Base-by-base conservation (phyloP, 2,113 vertebrate genomes). In the Sterrhoptilus dennistouni region DNA sequence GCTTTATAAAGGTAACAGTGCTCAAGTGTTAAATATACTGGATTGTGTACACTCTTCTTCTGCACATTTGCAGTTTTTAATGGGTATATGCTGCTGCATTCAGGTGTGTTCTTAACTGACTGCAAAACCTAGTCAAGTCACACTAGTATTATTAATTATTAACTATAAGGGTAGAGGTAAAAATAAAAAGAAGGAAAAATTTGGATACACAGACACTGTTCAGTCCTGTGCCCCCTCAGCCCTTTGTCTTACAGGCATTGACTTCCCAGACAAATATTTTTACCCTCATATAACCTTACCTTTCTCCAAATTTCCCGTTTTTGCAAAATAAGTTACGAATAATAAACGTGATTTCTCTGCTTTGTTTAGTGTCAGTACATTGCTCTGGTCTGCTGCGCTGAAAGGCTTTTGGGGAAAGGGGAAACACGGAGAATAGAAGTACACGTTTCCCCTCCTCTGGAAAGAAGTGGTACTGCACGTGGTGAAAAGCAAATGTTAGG, bases 371-470 rank as follows among this genome's bases (percentile, higher is more conserved):
- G 14, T 38, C 33, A 14, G 17, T 49, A 29, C 31, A 8, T 36
- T 68, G 52, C 40, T 77, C 74, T 36, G 27, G 23, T 38, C 44
- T 13, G 18, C 40, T 38, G 28, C 5, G 6, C 49, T 64, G 71
- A 53, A 65, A 76, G 35, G 12, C 6, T 1, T n/a, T 20, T 5
- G 5, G 12, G 18, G 7, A 50, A 75, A n/a, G 17, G 13, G 7
- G 12, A 31, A 45, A 11, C 0, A n/a, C 1, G 24, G 29, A 12
- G 29, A 11, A 33, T 4, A 81, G 33, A 68, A 0, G 24, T 57
- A n/a, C 71, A 38, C 5, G 60, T 57, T 86, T 90, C n/a, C 93
- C 83, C 83, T 93, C 96, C 33, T 6, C 60, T 92, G 96, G 96
- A 63, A 78, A 61, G 22, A 71, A 79, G 36, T 47, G 77, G 85